Conservation (phyloP, 2,888 invertebrate genomes). For the Oligia fasciuncula region DNA sequence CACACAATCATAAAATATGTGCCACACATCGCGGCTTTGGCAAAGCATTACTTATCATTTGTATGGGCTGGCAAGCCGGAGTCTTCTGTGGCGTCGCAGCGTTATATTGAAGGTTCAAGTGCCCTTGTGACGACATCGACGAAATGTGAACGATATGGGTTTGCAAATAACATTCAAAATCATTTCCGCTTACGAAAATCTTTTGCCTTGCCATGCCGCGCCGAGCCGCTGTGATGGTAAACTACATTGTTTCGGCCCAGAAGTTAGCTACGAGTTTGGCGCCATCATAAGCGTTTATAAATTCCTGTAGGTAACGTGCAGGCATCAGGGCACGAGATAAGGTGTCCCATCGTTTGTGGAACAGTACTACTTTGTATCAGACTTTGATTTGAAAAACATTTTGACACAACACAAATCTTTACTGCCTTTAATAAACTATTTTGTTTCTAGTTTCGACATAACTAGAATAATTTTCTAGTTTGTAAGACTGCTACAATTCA, state of each 20-base stretch:
- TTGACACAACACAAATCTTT: not conserved
- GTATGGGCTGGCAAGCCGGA: not conserved
- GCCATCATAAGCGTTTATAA: not conserved
- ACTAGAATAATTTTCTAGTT: conserved; percentile 28
- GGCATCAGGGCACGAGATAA: not conserved
- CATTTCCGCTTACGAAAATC: not conserved
- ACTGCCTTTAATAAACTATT: not conserved
- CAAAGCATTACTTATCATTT: not conserved
- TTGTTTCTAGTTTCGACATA: not conserved
- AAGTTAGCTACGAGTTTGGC: not conserved
- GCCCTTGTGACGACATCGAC: not conserved
- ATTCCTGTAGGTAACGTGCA: not conserved
- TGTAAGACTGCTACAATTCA: not conserved
- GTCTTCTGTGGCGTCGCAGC: not conserved
- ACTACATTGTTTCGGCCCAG: not conserved
- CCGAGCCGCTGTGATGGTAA: no score
- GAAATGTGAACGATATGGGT: not conserved
- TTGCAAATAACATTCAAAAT: not conserved
- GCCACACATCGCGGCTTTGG: not conserved
- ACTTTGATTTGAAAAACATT: not conserved
- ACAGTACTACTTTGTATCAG: not conserved
- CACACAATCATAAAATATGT: not conserved
- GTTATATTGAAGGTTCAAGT: no score
- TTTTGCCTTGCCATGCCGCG: not conserved
- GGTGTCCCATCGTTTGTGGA: not conserved